Conservation (phyloP, 2,797 vertebrate species). For the Anas flavirostris region DNA sequence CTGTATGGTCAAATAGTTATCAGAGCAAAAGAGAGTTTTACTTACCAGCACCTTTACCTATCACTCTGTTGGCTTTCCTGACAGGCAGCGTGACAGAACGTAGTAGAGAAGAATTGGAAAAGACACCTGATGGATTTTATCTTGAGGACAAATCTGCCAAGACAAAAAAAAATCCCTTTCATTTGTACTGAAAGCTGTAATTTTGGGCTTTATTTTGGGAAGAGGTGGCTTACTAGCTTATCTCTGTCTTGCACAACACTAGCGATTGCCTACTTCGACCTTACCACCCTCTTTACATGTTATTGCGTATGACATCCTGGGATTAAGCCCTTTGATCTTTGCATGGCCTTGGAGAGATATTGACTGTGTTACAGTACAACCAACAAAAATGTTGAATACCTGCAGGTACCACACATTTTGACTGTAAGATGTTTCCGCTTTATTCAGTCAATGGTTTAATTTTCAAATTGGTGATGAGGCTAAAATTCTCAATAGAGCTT, state of each 20-base stretch:
- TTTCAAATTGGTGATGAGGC: neutral
- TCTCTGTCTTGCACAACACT: constrained; percentile 22
- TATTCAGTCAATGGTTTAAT: neutral
- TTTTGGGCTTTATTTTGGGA: neutral
- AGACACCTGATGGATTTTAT: neutral
- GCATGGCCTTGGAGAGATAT: neutral
- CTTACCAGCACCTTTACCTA: neutral
- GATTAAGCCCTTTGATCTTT: neutral
- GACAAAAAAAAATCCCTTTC: neutral
- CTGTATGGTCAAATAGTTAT: neutral
- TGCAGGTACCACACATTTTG: neutral
- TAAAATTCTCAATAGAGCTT: neutral
- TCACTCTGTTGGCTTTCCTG: neutral
- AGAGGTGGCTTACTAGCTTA: neutral
- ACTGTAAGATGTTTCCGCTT: neutral
- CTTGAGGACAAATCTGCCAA: neutral
- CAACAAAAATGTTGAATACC: neutral
- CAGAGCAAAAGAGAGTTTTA: neutral
- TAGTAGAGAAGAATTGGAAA: neutral
- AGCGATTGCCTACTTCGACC: neutral
- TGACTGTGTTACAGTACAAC: neutral
- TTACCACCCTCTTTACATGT: neutral
- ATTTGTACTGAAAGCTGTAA: neutral
- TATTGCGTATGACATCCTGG: neutral
- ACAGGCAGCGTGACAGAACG: neutral